Conservation (phyloP, 1,140 invertebrate genomes). For the Carcinoscorpius rotundicauda region DNA sequence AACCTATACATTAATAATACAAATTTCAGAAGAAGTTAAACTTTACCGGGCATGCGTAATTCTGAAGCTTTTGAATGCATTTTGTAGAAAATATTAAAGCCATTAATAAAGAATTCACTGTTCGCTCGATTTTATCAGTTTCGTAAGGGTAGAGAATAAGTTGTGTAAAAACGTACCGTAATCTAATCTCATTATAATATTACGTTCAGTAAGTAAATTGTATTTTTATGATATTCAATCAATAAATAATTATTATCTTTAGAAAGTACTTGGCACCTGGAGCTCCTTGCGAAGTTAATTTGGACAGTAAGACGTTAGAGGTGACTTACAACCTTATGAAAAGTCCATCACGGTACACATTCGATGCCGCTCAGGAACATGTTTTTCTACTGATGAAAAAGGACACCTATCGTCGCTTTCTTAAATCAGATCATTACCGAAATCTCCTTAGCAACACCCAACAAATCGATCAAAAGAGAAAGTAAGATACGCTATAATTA, state of each 20-base stretch:
- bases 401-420: constrained; percentile 94
- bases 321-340: constrained; percentile 73
- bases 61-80: too few species aligned
- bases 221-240: too few species aligned
- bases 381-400: constrained; percentile 96
- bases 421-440: constrained; percentile 90
- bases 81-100: too few species aligned
- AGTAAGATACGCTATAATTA: constrained; percentile 36
- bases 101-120: too few species aligned
- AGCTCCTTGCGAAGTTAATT: constrained; percentile 92
- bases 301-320: constrained; percentile 95
- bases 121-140: too few species aligned
- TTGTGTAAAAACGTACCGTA: too few species aligned
- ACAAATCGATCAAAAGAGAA: constrained; percentile 78
- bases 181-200: too few species aligned
- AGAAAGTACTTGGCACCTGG: constrained; percentile 90
- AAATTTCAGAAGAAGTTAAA: too few species aligned
- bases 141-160: too few species aligned
- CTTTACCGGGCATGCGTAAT: too few species aligned
- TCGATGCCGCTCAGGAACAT: constrained; percentile 88
- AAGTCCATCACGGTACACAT: constrained; percentile 63
- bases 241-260: constrained; percentile 2
- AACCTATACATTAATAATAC: too few species aligned
- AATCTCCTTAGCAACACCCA: constrained; percentile 65
- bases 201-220: too few species aligned